These are phyloP conservation scores for Lucinisca nassula DNA, from an alignment of 2,888 invertebrate genomes.

Conservation along the genomic window DNA sequence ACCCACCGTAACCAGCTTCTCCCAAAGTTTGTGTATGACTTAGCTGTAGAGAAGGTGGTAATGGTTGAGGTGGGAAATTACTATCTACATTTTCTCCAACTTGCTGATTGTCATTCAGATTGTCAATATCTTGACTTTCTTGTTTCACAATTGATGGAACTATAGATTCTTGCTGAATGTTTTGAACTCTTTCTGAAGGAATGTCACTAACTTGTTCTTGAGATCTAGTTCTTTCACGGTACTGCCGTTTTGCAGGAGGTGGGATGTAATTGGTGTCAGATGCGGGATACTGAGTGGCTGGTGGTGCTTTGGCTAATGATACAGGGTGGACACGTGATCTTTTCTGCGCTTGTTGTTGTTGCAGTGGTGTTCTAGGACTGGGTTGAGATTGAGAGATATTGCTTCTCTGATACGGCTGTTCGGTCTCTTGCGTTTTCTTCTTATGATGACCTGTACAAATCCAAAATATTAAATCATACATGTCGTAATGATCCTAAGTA, in stretches of 20 bases:
- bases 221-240: background rate
- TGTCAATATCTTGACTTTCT: background rate
- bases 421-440: background rate
- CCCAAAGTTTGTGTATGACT: background rate
- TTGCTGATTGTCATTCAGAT: background rate
- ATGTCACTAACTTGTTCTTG: background rate
- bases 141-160: background rate
- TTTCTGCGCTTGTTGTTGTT: background rate
- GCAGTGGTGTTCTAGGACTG: background rate
- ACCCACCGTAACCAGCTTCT: background rate
- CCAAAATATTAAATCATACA: too few relatives aligned
- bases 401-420: background rate
- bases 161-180: background rate
- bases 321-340: background rate
- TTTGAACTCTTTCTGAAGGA: background rate
- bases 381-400: background rate
- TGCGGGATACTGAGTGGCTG: background rate
- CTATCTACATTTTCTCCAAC: background rate
- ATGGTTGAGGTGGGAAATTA: background rate
- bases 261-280: background rate
- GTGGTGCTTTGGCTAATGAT: background rate
- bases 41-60: background rate
- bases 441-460: background rate
- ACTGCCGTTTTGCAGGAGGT: background rate
- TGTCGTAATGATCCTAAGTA: too few relatives aligned